Evolutionary conservation across 2,797 vertebrate species (phyloP).

Genomic region (Danio aesculapii): DNA sequence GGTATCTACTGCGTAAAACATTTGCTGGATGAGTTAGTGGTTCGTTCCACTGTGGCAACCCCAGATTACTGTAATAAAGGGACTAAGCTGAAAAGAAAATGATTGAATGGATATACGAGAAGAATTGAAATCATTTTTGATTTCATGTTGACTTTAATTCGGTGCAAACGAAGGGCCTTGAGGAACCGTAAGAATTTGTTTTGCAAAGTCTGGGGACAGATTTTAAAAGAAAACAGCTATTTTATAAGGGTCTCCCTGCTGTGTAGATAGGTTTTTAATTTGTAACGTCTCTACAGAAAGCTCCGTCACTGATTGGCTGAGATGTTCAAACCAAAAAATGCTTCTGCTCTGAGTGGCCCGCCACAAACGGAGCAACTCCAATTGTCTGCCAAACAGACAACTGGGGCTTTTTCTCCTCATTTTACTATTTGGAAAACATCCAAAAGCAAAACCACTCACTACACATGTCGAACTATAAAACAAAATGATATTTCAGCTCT

Average conservation of each 20-base stretch:
- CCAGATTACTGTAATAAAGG: too few species aligned
- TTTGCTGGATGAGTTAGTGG: too few species aligned
- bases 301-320: constrained; percentile 55
- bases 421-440: constrained; percentile 57
- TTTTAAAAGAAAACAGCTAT: constrained; percentile 48
- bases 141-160: not conserved
- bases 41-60: too few species aligned
- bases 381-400: constrained; percentile 54
- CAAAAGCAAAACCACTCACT: constrained; percentile 43
- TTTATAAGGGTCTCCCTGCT: constrained; percentile 54
- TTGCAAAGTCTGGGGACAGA: constrained; percentile 42
- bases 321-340: constrained; percentile 64
- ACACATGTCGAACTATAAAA: constrained; percentile 20
- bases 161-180: not conserved
- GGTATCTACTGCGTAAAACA: too few species aligned
- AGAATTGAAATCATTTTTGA: too few species aligned
- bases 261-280: constrained; percentile 60
- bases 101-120: too few species aligned
- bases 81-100: too few species aligned
- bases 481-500: constrained; percentile 10
- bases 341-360: constrained; percentile 58
- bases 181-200: constrained; percentile 25
- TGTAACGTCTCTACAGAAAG: constrained; percentile 50
- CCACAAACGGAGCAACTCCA: constrained; percentile 52
- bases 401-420: constrained; percentile 47